Conservation (phyloP, 2,113 vertebrate genomes). For the Passer domesticus region DNA sequence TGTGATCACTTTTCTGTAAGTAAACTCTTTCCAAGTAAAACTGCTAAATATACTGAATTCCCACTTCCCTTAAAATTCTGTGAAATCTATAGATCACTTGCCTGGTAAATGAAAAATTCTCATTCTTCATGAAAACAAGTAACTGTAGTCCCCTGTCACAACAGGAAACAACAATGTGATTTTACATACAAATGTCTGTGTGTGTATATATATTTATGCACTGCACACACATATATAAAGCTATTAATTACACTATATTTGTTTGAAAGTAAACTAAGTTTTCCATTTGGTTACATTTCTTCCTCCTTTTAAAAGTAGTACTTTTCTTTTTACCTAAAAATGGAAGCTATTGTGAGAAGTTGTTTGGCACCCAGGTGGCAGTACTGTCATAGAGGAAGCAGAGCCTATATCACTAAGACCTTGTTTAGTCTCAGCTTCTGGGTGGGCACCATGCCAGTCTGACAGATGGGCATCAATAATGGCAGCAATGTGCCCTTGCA, state of each 20-base stretch:
- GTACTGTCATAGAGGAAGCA: constrained; percentile 3
- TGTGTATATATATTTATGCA: not conserved
- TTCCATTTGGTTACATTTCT: not conserved
- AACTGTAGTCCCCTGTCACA: not conserved
- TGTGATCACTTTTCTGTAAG: not conserved
- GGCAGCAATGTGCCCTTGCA: constrained; percentile 31
- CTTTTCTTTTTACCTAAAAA: not conserved
- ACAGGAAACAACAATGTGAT: not conserved
- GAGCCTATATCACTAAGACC: not conserved
- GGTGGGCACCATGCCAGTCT: constrained; percentile 51
- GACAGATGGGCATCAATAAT: constrained; percentile 59
- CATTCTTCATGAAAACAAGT: not conserved
- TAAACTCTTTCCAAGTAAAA: not conserved
- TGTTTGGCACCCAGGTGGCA: constrained; percentile 36
- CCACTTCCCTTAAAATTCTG: not conserved
- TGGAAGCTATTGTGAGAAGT: not conserved
- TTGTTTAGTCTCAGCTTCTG: not conserved
- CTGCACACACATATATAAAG: not conserved
- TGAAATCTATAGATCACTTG: not conserved
- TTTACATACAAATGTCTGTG: not conserved
- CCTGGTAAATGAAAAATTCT: not conserved
- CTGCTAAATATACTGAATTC: not conserved
- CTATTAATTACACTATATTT: not conserved
- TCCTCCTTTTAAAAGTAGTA: not conserved
- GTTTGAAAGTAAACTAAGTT: not conserved